Percentiles rank a stretch among this genome's conserved stretches.
Conservation (phyloP, 1,140 invertebrate species). For the Drosophila punjabiensis region DNA sequence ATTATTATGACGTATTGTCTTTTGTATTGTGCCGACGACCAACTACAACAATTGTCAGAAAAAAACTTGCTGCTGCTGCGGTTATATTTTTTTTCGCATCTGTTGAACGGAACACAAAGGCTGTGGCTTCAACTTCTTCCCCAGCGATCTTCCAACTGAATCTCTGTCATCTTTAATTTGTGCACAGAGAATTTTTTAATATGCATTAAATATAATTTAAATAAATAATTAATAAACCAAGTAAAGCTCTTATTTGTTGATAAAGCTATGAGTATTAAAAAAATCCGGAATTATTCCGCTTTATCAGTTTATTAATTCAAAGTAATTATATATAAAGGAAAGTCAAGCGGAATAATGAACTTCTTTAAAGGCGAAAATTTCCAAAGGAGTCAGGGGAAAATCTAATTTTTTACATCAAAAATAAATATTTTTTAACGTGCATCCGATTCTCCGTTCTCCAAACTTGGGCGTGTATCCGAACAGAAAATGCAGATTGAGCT, state of each 20-base stretch:
- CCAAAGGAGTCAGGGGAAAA: neutral
- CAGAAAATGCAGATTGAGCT: conserved; percentile 31
- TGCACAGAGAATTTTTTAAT: neutral
- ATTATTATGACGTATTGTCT: conserved; percentile 58
- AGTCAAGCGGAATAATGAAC: too few relatives aligned
- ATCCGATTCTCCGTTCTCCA: conserved; percentile 3
- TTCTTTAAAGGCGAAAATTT: neutral
- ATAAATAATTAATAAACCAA: neutral
- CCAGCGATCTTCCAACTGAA: conserved; percentile 20
- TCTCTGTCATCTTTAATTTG: conserved; percentile 20
- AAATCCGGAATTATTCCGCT: too few relatives aligned
- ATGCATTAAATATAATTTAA: neutral
- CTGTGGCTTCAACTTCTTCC: conserved; percentile 20
- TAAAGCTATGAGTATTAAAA: neutral
- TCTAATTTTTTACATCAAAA: too few relatives aligned
- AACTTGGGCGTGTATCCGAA: conserved; percentile 22
- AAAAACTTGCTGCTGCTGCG: conserved; percentile 37
- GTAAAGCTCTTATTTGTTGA: too few relatives aligned
- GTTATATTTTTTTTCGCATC: conserved; percentile 44
- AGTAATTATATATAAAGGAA: neutral
- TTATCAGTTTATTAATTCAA: neutral
- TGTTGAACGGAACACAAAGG: conserved; percentile 33
- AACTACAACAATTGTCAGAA: conserved; percentile 10
- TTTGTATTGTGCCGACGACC: conserved; percentile 46
- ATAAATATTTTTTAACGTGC: conserved; percentile 12